Evolutionary conservation across 2,888 invertebrate genomes (phyloP).

Genomic region (Eudemis profundana): DNA sequence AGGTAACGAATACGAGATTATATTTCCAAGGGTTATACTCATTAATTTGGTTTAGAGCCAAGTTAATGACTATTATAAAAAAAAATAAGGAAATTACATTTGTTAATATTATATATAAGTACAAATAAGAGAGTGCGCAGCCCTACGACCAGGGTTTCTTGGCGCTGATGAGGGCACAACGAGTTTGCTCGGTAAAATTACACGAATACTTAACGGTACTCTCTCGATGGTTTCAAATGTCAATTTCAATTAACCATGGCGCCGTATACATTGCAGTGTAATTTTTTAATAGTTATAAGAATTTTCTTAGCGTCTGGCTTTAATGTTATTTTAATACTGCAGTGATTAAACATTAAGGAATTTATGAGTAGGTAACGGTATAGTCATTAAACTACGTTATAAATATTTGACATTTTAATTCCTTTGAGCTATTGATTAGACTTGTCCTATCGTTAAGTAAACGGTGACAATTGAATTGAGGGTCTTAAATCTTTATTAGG

Average conservation of each 20-base stretch:
- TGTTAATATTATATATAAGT: background rate
- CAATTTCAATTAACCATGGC: conserved; percentile 50
- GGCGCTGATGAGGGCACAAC: background rate
- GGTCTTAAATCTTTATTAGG: too few species aligned
- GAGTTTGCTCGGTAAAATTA: conserved; percentile 10
- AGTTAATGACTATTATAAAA: too few species aligned
- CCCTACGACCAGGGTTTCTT: background rate
- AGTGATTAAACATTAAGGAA: conserved; percentile 38
- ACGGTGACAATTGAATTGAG: too few species aligned
- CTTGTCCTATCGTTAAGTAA: background rate
- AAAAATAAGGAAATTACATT: too few species aligned
- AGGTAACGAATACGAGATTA: too few species aligned
- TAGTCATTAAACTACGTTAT: conserved; percentile 21
- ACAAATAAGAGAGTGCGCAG: too few species aligned
- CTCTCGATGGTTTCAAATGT: conserved; percentile 30
- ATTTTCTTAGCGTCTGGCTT: conserved; percentile 34
- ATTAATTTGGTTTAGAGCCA: too few species aligned
- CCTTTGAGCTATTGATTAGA: background rate
- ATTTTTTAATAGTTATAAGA: conserved; percentile 49
- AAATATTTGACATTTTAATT: too few species aligned
- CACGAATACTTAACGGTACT: conserved; percentile 32
- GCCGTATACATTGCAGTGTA: conserved; percentile 51
- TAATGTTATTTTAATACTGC: conserved; percentile 40
- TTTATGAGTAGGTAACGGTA: conserved; percentile 40
- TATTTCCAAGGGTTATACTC: too few species aligned